Percentiles rank a stretch among this genome's conserved stretches.
phyloP scores from a whole-genome alignment of 2,797 vertebrate species.

The Neosilurus mollespiculum region DNA sequence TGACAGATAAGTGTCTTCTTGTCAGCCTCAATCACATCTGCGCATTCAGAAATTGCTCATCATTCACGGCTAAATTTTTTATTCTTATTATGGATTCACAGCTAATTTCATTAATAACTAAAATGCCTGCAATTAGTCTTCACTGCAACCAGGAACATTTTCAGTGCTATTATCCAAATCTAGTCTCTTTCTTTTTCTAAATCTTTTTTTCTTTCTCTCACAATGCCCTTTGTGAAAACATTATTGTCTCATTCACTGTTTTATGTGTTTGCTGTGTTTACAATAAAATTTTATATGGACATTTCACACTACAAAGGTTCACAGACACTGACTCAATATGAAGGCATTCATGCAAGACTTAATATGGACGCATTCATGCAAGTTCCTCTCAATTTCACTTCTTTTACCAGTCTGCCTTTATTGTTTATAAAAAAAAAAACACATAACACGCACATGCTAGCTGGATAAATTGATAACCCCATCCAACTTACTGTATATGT shows the following conservation, averaged over 20 bases:
- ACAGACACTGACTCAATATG: neutral
- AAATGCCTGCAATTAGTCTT: constrained; percentile 72
- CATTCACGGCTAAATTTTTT: constrained; percentile 55
- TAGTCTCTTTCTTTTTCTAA: constrained; percentile 26
- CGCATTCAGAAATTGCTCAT: constrained; percentile 61
- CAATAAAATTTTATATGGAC: neutral
- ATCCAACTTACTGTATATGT: neutral
- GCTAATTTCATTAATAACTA: constrained; percentile 73
- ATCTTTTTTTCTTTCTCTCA: neutral
- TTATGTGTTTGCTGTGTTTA: neutral
- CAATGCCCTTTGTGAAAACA: neutral
- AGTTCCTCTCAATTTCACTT: neutral
- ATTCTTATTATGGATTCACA: constrained; percentile 70
- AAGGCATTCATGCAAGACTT: neutral
- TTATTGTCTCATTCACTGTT: neutral
- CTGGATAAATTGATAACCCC: neutral
- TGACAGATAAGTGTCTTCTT: constrained; percentile 58
- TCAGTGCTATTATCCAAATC: constrained; percentile 60
- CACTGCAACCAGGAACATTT: constrained; percentile 64
- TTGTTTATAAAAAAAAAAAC: neutral
- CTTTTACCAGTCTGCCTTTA: neutral
- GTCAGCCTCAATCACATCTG: constrained; percentile 61
- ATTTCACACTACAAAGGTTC: neutral
- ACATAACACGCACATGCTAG: neutral
- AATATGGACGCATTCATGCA: neutral